Conservation (phyloP, 2,888 invertebrate genomes). For the Synergus itoensis region DNA sequence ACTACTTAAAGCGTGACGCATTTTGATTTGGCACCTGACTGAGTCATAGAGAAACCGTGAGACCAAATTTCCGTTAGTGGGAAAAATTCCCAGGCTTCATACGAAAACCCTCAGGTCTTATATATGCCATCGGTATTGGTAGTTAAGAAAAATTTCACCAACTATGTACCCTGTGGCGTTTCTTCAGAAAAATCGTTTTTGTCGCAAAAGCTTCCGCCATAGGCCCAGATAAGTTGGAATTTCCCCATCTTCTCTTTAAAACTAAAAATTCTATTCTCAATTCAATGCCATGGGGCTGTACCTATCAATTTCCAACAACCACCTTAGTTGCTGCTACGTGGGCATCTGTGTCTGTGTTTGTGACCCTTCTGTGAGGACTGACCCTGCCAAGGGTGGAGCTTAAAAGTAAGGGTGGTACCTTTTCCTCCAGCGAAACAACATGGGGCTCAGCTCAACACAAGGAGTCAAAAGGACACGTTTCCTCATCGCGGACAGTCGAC, state of each 20-base stretch:
- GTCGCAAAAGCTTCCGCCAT: not conserved
- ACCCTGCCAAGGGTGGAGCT: constrained; percentile 75
- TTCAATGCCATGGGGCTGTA: constrained; percentile 8
- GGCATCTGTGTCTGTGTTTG: not conserved
- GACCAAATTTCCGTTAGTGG: not conserved
- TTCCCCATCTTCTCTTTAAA: constrained; percentile 14
- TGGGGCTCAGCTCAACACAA: constrained; percentile 50
- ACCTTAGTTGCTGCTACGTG: not conserved
- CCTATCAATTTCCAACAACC: not conserved
- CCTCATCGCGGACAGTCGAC: constrained; percentile 57
- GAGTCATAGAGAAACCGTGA: constrained; percentile 16
- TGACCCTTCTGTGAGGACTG: constrained; percentile 52
- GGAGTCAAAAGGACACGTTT: constrained; percentile 33
- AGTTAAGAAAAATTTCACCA: not conserved
- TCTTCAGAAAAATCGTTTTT: not conserved
- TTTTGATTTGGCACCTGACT: constrained; percentile 19
- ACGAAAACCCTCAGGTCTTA: not conserved
- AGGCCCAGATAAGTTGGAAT: not conserved
- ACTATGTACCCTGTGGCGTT: not conserved
- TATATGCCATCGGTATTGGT: not conserved
- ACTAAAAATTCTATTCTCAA: not conserved
- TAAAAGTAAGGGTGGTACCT: constrained; percentile 73
- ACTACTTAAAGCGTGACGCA: constrained; percentile 7
- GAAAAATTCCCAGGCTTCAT: constrained; percentile 3
- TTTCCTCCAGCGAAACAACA: constrained; percentile 49